Conservation (phyloP, 2,113 vertebrate genomes). For the Elephas maximus region DNA sequence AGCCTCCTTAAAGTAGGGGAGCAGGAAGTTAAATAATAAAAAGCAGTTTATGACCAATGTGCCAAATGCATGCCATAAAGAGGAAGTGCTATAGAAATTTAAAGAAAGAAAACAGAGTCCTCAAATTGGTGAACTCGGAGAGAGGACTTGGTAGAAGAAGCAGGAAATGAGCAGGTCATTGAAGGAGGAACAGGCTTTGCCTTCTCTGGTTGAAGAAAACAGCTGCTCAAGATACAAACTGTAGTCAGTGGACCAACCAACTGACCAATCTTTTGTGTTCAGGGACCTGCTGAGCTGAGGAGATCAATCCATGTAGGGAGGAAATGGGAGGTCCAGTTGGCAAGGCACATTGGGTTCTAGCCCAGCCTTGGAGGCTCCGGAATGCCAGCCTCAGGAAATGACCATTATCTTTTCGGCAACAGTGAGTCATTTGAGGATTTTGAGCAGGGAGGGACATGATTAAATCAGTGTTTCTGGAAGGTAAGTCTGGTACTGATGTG, state of each 20-base stretch:
- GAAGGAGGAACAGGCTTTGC: background rate
- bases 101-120: background rate
- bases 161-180: background rate
- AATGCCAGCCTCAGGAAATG: conserved; percentile 6
- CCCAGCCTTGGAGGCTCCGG: background rate
- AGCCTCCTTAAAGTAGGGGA: background rate
- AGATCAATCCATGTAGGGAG: background rate
- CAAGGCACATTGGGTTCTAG: background rate
- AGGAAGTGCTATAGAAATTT: background rate
- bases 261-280: background rate
- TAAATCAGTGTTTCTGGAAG: conserved; percentile 58
- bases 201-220: background rate
- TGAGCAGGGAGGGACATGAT: background rate
- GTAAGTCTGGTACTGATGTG: background rate
- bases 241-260: background rate
- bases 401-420: conserved; percentile 56
- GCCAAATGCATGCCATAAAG: background rate
- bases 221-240: background rate
- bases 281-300: background rate
- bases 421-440: conserved; percentile 50
- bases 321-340: background rate
- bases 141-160: background rate
- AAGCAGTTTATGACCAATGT: background rate
- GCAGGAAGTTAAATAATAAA: background rate
- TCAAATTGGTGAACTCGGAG: background rate